Evolutionary conservation across 2,113 vertebrate species (phyloP).

Genomic region (Datnioides undecimradiatus): DNA sequence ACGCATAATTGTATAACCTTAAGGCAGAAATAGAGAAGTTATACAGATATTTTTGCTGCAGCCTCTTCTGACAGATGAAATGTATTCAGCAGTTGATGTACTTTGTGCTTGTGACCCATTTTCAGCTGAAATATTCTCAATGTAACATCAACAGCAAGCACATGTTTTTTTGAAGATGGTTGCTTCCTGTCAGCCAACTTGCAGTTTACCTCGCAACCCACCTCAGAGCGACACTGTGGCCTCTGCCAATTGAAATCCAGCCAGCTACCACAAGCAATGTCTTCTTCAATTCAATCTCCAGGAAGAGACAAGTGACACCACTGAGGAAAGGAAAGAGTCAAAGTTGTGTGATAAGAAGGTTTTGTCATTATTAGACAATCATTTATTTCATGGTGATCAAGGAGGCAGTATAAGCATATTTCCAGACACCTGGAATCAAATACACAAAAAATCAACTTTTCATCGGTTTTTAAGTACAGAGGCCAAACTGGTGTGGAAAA

Average conservation of each 20-base stretch:
- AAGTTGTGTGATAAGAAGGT: slow-evolving; percentile 37
- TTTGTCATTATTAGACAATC: slow-evolving; percentile 34
- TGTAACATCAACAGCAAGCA: slow-evolving; percentile 24
- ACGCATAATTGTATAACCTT: neutral
- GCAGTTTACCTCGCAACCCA: slow-evolving; percentile 41
- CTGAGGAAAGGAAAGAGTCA: slow-evolving; percentile 47
- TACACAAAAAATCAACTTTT: neutral
- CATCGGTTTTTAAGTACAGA: neutral
- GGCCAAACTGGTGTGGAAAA: neutral
- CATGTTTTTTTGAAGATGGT: slow-evolving; percentile 23
- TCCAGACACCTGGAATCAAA: slow-evolving; percentile 21
- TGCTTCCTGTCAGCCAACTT: slow-evolving; percentile 38
- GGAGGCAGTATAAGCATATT: neutral
- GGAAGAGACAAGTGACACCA: slow-evolving; percentile 67
- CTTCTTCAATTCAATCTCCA: slow-evolving; percentile 56
- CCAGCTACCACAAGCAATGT: slow-evolving; percentile 58
- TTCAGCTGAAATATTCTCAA: slow-evolving; percentile 17
- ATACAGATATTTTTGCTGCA: neutral
- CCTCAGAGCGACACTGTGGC: slow-evolving; percentile 35
- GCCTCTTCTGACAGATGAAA: too few species aligned
- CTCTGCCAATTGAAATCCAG: slow-evolving; percentile 63
- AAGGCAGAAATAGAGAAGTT: neutral
- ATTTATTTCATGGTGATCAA: slow-evolving; percentile 19
- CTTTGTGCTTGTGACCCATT: slow-evolving; percentile 13
- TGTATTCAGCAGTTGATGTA: neutral